A percentile compares a stretch with the other conserved stretches of the same genome.
Evolutionary conservation across 2,797 vertebrate genomes (phyloP).

Genomic region (Podarcis lilfordi): DNA sequence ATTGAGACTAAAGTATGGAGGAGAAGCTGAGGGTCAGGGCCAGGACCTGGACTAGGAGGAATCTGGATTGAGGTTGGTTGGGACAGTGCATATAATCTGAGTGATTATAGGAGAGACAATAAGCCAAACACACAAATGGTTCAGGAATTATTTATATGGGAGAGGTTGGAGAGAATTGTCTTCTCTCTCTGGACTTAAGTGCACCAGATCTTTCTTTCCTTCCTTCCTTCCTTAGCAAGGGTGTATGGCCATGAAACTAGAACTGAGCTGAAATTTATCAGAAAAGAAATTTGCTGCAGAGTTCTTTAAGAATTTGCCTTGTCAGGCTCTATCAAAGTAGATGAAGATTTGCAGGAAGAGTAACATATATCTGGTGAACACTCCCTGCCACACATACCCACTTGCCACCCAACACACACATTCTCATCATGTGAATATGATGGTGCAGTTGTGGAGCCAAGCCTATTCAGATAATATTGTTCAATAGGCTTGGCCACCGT

Average conservation of each 20-base stretch:
- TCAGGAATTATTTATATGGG: conserved; percentile 51
- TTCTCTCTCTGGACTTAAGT: not conserved
- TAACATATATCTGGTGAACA: not conserved
- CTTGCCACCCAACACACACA: not conserved
- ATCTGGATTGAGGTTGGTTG: no score
- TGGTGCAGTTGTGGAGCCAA: not conserved
- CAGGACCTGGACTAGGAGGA: no score
- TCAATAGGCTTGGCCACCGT: not conserved
- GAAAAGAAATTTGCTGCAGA: not conserved
- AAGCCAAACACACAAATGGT: conserved; percentile 15
- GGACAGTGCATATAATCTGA: no score
- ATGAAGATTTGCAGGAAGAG: not conserved
- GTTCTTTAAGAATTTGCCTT: not conserved
- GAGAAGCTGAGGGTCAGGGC: no score
- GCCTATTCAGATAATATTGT: not conserved
- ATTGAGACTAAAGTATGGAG: no score
- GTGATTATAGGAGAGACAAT: no score
- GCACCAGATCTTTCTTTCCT: not conserved
- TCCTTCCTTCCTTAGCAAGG: not conserved
- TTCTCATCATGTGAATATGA: not conserved
- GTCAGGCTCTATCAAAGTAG: no score
- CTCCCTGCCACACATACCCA: no score
- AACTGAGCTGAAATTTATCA: not conserved
- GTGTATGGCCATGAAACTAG: not conserved
- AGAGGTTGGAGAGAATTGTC: conserved; percentile 17